Conservation (phyloP, 2,888 invertebrate genomes). For the Pantelozetes paolii region DNA sequence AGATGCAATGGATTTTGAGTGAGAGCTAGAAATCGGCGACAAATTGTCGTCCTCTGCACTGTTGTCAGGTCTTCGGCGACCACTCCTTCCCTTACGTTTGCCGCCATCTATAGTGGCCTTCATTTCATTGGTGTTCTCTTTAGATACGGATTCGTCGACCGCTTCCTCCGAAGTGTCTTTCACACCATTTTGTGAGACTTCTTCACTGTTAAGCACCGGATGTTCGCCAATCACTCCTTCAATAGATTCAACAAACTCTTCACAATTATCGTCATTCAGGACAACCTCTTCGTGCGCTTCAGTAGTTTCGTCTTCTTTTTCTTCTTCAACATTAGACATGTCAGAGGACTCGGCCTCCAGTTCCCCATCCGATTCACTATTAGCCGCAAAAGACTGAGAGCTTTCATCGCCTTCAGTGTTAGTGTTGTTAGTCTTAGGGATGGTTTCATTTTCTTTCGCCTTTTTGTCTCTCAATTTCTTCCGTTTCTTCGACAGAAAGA, state of each 20-base stretch:
- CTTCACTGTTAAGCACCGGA: neutral
- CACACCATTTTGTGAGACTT: neutral
- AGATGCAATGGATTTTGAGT: no score
- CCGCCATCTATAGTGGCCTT: no score
- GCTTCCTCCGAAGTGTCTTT: neutral
- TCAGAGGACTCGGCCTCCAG: neutral
- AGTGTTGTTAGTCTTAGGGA: no score
- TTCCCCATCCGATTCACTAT: conserved; percentile 14
- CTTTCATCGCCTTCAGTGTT: conserved; percentile 19
- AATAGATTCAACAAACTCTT: neutral
- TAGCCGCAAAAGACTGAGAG: conserved; percentile 4
- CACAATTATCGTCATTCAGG: neutral
- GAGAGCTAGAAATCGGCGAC: no score
- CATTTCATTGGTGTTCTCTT: no score
- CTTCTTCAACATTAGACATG: neutral
- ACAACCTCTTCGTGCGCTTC: neutral
- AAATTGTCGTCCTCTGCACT: neutral
- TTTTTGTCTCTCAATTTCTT: neutral
- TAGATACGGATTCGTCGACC: no score
- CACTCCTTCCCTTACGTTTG: no score
- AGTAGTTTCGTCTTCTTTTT: neutral
- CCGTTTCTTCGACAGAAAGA: conserved; percentile 28
- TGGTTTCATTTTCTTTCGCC: neutral
- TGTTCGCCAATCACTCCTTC: neutral
- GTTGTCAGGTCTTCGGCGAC: neutral